These are phyloP conservation scores for Sarcophaga caerulescens DNA, from an alignment of 2,888 invertebrate species.

Conservation along the genomic window DNA sequence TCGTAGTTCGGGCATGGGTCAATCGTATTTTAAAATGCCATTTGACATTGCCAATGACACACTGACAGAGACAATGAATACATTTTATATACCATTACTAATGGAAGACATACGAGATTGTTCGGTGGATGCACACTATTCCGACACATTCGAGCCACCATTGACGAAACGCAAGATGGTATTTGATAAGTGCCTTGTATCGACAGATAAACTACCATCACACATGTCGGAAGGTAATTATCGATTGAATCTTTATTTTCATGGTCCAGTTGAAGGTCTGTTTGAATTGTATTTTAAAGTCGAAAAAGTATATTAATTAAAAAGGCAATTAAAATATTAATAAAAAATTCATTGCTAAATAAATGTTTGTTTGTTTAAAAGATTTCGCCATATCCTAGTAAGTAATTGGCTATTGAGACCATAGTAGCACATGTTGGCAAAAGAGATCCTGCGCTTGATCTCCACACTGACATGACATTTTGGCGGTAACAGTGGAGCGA, in stretches of 20 bases:
- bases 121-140: not conserved
- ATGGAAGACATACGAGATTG: slow-evolving; percentile 17
- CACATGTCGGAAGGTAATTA: slow-evolving; percentile 24
- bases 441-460: too few relatives aligned
- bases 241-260: not conserved
- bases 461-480: too few relatives aligned
- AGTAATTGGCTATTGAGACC: too few relatives aligned
- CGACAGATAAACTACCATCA: slow-evolving; percentile 17
- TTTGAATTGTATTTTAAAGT: not conserved
- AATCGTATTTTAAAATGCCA: not conserved
- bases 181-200: slow-evolving; percentile 2
- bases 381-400: too few relatives aligned
- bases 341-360: too few relatives aligned
- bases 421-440: too few relatives aligned
- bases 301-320: not conserved
- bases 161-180: slow-evolving; percentile 1
- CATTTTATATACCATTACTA: not conserved
- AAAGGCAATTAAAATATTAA: not conserved
- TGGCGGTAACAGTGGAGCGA: too few relatives aligned
- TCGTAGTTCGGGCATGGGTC: not conserved
- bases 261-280: not conserved
- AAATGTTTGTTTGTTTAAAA: too few relatives aligned
- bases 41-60: not conserved
- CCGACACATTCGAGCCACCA: slow-evolving; percentile 9
- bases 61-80: slow-evolving; percentile 9